Evolutionary conservation across 2,113 vertebrate genomes (phyloP).

Genomic region (Pithys albifrons): DNA sequence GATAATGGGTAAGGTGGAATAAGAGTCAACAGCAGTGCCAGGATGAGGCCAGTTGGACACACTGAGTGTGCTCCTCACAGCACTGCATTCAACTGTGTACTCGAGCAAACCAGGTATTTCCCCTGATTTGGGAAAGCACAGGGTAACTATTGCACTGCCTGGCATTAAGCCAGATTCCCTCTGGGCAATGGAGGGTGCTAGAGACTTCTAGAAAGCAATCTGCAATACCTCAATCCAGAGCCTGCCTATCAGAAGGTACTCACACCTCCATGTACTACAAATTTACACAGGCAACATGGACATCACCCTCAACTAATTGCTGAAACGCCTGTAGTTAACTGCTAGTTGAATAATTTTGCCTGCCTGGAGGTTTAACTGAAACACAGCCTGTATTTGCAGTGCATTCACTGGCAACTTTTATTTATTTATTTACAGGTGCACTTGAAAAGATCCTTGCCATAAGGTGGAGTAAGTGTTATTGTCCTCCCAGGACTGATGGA

Average conservation of each 20-base stretch:
- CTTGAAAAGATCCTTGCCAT: neutral
- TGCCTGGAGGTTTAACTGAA: neutral
- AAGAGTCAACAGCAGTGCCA: neutral
- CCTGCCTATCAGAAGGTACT: neutral
- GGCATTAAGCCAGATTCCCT: neutral
- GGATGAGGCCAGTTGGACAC: constrained; percentile 45
- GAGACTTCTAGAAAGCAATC: neutral
- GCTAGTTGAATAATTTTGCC: neutral
- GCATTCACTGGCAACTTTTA: neutral
- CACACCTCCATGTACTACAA: accelerated
- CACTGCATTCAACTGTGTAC: accelerated
- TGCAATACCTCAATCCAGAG: neutral
- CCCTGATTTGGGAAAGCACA: neutral
- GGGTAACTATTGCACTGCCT: neutral
- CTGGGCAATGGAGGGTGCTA: neutral
- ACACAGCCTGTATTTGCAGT: neutral
- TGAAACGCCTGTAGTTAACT: neutral
- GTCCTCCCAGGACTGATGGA: neutral
- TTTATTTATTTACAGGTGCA: neutral
- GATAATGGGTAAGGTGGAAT: neutral
- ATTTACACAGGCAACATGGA: neutral
- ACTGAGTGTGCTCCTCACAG: neutral
- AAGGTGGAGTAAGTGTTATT: neutral
- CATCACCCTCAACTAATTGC: neutral
- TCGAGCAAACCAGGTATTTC: neutral